Evolutionary conservation across 2,113 vertebrate genomes (phyloP), one percentile per base, ranked within the genome.

Genomic region (Solea senegalensis): DNA sequence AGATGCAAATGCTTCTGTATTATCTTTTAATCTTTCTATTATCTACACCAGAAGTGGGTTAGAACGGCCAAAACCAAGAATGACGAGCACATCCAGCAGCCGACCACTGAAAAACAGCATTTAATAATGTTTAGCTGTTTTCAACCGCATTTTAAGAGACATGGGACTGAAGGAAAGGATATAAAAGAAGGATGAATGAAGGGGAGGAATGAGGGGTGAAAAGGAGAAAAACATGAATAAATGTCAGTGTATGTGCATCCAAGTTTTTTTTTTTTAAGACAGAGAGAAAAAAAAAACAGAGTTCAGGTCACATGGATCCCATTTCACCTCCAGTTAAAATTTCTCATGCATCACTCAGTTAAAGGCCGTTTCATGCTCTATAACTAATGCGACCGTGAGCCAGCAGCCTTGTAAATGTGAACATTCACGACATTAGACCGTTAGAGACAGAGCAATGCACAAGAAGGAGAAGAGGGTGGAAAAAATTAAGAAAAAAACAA

Each of bases 311-410:
- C 34, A 45, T 49, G 7, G 80, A 85, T 83, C 69, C 75, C 26
- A 40, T 88, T 91, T 89, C 85, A 84, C 79, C 74, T 81, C 78
- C 72, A 52, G 62, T 88, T 86, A 81, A 86, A 51, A 72, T 82
- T 65, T 65, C 85, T 89, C 78, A 66, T 75, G 78, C 81, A 67
- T 83, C 74, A 76, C 78, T 59, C 58, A 13, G 58, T 61, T 79
- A 74, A 84, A 89, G 82, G 77, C 63, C 34, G 62, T 89, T 88
- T 89, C 86, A 86, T 86, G 89, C 69, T 70, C 74, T 74, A 44
- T 83, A 86, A 84, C 78, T 46, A 72, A 83, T 65, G 72, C 70
- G 65, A 70, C 77, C 74, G 66, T 44, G 73, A 76, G 79, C 62
- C 85, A 79, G 78, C 53, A 54, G 76, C 51, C 73, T 86, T 81